Evolutionary conservation across 2,113 vertebrate species (phyloP).

Genomic region (Prunella himalayana): DNA sequence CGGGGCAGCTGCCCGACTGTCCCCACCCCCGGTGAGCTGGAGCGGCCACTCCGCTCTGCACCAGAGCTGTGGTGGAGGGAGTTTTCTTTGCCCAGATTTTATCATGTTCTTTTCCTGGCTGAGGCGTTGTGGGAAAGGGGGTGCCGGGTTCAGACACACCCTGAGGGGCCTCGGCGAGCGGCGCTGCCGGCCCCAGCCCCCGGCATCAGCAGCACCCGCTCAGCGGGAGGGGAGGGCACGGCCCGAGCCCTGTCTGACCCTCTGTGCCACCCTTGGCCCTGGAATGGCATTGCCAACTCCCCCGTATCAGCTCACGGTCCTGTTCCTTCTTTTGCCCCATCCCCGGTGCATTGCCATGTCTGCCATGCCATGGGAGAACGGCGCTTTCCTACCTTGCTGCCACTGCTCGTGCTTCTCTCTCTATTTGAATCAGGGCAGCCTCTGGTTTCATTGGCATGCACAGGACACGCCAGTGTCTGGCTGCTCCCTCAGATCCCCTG

Average conservation of each 20-base stretch:
- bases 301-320: fast-evolving
- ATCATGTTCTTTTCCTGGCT: fast-evolving
- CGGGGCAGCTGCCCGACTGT: no score
- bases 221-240: fast-evolving
- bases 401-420: neutral
- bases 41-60: neutral
- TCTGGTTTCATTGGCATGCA: conserved; percentile 17
- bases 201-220: fast-evolving
- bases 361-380: fast-evolving
- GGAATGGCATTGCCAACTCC: fast-evolving
- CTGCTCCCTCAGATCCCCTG: neutral
- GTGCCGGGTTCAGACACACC: neutral
- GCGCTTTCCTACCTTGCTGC: neutral
- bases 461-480: neutral
- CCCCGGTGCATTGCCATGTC: fast-evolving
- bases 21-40: neutral
- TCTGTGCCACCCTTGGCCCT: neutral
- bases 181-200: neutral
- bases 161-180: neutral
- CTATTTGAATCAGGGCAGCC: neutral
- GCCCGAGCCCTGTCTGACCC: neutral
- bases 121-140: neutral
- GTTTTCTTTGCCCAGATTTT: neutral
- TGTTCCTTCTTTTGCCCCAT: neutral
- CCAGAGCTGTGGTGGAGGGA: no score